Percentiles rank a stretch among this genome's conserved stretches.
Evolutionary conservation across 2,113 vertebrate species (phyloP).

Genomic region (Proteles cristata): DNA sequence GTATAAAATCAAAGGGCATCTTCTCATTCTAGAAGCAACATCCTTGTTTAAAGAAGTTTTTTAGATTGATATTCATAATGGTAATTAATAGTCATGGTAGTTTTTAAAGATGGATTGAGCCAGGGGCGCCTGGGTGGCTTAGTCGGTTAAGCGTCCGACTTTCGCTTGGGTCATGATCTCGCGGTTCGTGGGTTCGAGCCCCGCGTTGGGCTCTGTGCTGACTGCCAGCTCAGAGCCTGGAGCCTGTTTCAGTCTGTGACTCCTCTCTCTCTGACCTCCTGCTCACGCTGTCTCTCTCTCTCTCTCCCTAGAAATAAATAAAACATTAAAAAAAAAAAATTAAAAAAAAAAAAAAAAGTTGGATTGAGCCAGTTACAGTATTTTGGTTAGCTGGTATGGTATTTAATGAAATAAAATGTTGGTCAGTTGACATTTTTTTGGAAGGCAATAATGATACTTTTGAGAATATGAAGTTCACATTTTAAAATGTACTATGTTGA

Average conservation of each 20-base stretch:
- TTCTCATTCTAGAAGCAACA: neutral
- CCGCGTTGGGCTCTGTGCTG: too few relatives aligned
- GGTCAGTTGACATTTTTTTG: neutral
- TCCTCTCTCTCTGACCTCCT: too few relatives aligned
- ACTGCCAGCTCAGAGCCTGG: too few relatives aligned
- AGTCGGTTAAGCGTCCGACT: too few relatives aligned
- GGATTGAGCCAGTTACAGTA: neutral
- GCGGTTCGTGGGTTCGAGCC: too few relatives aligned
- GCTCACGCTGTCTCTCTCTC: too few relatives aligned
- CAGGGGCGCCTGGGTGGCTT: too few relatives aligned
- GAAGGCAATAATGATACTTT: neutral
- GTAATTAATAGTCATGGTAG: neutral
- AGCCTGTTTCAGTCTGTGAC: too few relatives aligned
- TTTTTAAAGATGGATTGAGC: neutral
- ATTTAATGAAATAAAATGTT: neutral
- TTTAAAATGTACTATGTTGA: neutral
- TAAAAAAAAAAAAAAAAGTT: too few relatives aligned
- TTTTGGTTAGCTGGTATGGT: neutral
- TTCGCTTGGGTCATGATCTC: too few relatives aligned
- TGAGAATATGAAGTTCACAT: neutral
- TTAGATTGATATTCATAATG: neutral
- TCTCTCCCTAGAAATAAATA: too few relatives aligned
- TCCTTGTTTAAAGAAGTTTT: slow-evolving; percentile 1
- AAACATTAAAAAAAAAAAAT: too few relatives aligned
- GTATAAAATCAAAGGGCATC: neutral